phyloP scores from a whole-genome alignment of 2,888 invertebrate species.

The Drosophila prolongata region DNA sequence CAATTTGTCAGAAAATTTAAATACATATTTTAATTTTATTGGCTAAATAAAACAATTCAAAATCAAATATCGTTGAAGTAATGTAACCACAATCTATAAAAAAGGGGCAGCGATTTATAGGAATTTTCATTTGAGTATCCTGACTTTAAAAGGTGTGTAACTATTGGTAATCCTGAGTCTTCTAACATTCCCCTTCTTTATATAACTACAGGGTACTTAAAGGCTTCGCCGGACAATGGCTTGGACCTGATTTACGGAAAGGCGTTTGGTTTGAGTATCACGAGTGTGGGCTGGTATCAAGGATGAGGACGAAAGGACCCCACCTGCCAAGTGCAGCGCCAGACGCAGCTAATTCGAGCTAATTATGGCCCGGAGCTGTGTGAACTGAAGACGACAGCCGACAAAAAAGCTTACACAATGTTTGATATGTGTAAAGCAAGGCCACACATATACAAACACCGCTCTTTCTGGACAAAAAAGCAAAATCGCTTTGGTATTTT shows the following conservation, averaged over 20 bases:
- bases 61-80: no score
- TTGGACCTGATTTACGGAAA: neutral
- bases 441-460: constrained; percentile 3
- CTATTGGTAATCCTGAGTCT: neutral
- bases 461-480: neutral
- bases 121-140: no score
- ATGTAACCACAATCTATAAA: no score
- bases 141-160: neutral
- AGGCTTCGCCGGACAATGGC: constrained; percentile 8
- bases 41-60: no score
- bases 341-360: constrained; percentile 72
- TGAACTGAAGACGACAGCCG: constrained; percentile 44
- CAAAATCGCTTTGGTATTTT: constrained; percentile 56
- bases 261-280: no score
- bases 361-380: constrained; percentile 60
- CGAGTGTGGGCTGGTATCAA: neutral
- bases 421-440: constrained; percentile 61
- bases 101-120: no score
- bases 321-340: constrained; percentile 64
- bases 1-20: no score
- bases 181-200: no score
- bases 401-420: constrained; percentile 36
- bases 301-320: constrained; percentile 13
- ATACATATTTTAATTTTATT: no score
- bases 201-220: neutral